Conservation (phyloP, 2,888 invertebrate genomes). For the Pharmacophagus antenor region DNA sequence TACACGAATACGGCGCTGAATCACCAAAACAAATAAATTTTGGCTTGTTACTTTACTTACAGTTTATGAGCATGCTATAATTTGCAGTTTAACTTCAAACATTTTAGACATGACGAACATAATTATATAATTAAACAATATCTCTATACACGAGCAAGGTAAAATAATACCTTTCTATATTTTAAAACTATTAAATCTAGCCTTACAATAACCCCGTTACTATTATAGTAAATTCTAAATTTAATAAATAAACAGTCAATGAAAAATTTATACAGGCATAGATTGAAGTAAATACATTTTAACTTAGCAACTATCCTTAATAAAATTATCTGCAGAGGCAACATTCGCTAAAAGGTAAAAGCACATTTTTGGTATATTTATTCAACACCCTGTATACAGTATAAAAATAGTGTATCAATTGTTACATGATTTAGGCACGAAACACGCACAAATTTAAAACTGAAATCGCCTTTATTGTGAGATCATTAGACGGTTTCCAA, state of each 20-base stretch:
- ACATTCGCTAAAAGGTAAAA: slow-evolving; percentile 73
- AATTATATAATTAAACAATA: neutral
- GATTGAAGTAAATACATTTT: slow-evolving; percentile 28
- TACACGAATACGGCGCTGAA: neutral
- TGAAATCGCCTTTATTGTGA: slow-evolving; percentile 62
- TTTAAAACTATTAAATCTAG: slow-evolving; percentile 42
- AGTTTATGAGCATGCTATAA: slow-evolving; percentile 25
- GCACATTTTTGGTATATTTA: slow-evolving; percentile 78
- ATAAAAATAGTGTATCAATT: slow-evolving; percentile 71
- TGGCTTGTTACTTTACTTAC: neutral
- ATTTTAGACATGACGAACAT: neutral
- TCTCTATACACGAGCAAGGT: slow-evolving; percentile 10
- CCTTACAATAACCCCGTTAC: slow-evolving; percentile 38
- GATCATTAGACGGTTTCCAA: slow-evolving; percentile 62
- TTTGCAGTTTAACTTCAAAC: neutral
- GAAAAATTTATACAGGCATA: slow-evolving; percentile 43
- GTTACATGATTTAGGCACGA: slow-evolving; percentile 66
- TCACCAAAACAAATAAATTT: neutral
- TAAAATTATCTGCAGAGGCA: slow-evolving; percentile 68
- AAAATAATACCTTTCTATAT: slow-evolving; percentile 47
- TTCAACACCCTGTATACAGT: slow-evolving; percentile 77
- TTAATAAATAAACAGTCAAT: slow-evolving; percentile 58
- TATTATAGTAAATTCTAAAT: slow-evolving; percentile 43
- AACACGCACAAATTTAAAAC: slow-evolving; percentile 59
- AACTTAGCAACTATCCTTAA: slow-evolving; percentile 36